Base-by-base conservation (phyloP, 2,888 invertebrate genomes). In the Leucoma salicis region DNA sequence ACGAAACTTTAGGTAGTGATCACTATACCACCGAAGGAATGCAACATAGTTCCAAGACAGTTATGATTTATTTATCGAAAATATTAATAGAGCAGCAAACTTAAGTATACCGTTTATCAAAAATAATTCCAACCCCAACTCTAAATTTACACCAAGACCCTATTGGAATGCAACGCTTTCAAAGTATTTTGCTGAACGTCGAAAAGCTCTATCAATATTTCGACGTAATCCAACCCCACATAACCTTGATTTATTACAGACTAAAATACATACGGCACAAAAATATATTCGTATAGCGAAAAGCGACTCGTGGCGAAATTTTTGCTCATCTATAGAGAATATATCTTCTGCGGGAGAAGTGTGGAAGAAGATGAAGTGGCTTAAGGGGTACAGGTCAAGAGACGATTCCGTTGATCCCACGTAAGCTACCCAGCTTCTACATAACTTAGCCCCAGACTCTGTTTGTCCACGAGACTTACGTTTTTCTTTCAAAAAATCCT, bases 301-400 rank as follows among this genome's bases (percentile, higher is more conserved):
- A 18, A 16, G 27, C 4, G 14, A 37, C 16, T 11, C n/a, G 3
- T 37, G 37, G 29, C 18, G 21, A 13, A 21, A 37, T 3, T 37
- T 37, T 31, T 18, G 18, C 21, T 29, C 13, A 5, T 21, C 18
- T 10, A 18, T 37, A 1, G 15, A 37, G 10, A 45, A 35, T 15
- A 14, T 18, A 2, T 36, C 39, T 4, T 27, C 25, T 4, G 28
- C 25, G n/a, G 29, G 33, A 1, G 34, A 50, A 10, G 18, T 43
- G 18, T 49, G 49, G 46, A 14, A 24, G 7, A 12, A 36, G 16
- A 42, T 42, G 34, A 12, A 34, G 21, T 44, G 53, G 53, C 15
- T 49, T 13, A 53, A 42, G 21, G 43, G 44, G 4, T 18, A 18
- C 7, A 3, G 18, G 7, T 18, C 18, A 7, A 18, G 7, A 3